phyloP scores from a whole-genome alignment of 2,797 vertebrate species.

The Pachyuromys duprasi region DNA sequence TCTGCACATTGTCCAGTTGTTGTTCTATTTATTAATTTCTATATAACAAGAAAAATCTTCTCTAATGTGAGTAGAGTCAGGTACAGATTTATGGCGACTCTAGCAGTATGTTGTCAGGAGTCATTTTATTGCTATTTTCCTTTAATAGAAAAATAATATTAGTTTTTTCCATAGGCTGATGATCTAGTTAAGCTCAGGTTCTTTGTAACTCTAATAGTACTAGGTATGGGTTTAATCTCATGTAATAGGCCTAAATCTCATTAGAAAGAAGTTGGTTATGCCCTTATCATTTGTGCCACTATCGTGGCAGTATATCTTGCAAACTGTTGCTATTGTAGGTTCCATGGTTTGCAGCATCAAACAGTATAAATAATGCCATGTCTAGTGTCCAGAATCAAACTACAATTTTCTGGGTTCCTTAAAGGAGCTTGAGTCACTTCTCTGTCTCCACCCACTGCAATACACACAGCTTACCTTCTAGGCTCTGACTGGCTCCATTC shows the following conservation, averaged over 20 bases:
- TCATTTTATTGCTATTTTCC: background rate
- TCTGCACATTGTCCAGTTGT: background rate
- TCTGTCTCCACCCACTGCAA: background rate
- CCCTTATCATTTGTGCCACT: background rate
- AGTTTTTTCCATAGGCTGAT: background rate
- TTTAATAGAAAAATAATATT: background rate
- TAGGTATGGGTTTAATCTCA: background rate
- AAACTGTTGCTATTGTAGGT: background rate
- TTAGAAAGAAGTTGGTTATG: background rate
- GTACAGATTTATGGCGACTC: background rate
- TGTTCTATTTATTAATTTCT: background rate
- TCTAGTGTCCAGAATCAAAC: background rate
- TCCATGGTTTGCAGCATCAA: too few relatives aligned
- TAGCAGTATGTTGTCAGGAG: background rate
- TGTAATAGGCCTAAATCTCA: background rate
- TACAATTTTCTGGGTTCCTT: background rate
- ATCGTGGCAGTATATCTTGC: background rate
- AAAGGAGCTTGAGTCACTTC: background rate
- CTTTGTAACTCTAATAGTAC: too few relatives aligned
- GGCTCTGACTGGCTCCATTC: background rate
- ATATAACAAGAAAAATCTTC: background rate
- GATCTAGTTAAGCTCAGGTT: background rate
- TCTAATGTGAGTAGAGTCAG: background rate
- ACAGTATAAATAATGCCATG: background rate
- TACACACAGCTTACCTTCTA: background rate